These are phyloP conservation scores for Heliocidaris erythrogramma DNA, from an alignment of 35 echinoderm and acorn worm genomes.

Conservation along the genomic window DNA sequence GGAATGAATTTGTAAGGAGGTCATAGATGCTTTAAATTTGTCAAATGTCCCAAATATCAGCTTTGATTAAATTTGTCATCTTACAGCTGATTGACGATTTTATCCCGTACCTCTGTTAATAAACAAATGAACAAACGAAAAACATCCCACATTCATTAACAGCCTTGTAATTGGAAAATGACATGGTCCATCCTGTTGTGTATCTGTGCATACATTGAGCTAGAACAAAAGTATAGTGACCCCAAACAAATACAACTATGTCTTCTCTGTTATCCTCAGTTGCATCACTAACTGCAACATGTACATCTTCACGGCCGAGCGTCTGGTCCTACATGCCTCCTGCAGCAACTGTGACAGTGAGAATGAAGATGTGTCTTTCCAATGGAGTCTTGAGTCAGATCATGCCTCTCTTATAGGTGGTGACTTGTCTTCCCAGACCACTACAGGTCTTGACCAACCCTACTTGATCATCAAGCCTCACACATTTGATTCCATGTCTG, in stretches of 20 bases:
- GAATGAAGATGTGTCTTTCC: constrained; percentile 32
- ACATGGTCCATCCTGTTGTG: too few species aligned
- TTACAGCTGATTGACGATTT: too few species aligned
- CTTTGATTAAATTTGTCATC: too few species aligned
- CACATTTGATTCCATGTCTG: constrained; percentile 29
- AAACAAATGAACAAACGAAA: too few species aligned
- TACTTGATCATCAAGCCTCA: constrained; percentile 59
- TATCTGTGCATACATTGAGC: too few species aligned
- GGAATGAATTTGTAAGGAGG: background rate
- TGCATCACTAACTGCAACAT: constrained; percentile 71
- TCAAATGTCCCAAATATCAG: background rate
- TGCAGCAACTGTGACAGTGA: constrained; percentile 44
- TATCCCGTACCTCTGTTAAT: too few species aligned
- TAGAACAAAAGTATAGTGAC: too few species aligned
- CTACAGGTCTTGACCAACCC: constrained; percentile 56
- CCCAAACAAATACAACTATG: background rate
- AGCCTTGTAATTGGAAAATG: too few species aligned
- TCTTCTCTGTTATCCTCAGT: constrained; percentile 40
- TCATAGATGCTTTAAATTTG: background rate
- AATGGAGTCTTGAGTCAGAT: constrained; percentile 44
- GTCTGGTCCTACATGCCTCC: constrained; percentile 59
- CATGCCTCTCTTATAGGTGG: background rate
- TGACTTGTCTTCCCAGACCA: constrained; percentile 46
- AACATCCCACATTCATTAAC: too few species aligned
- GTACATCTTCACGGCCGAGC: constrained; percentile 31